A percentile compares a stretch with the other conserved stretches of the same genome.
phyloP scores from a whole-genome alignment of 2,888 invertebrate species.

The Drosophila vallismaia region DNA sequence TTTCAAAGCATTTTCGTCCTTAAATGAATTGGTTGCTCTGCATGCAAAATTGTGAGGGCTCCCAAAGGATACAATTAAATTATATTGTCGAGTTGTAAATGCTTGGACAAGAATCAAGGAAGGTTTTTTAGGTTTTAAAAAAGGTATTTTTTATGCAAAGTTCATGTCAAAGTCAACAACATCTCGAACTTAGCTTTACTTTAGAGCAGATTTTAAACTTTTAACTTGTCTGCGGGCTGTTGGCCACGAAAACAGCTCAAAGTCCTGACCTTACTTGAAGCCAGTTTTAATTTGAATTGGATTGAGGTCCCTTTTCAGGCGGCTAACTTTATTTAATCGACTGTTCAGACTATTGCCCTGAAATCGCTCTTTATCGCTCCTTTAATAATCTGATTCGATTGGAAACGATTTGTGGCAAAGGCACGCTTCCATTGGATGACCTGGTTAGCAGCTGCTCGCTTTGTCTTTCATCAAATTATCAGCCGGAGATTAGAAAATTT shows the following conservation, averaged over 20 bases:
- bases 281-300: slow-evolving; percentile 10
- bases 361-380: slow-evolving; percentile 7
- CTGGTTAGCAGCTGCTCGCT: slow-evolving; percentile 43
- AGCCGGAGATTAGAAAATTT: slow-evolving; percentile 63
- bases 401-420: slow-evolving; percentile 51
- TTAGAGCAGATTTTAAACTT: slow-evolving; percentile 1
- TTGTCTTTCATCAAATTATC: slow-evolving; percentile 51
- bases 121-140: neutral
- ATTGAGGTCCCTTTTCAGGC: neutral
- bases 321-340: slow-evolving; percentile 7
- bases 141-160: neutral
- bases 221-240: slow-evolving; percentile 1
- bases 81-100: slow-evolving; percentile 10
- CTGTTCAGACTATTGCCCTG: slow-evolving; percentile 15
- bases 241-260: slow-evolving; percentile 6
- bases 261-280: slow-evolving; percentile 19
- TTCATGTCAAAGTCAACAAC: neutral
- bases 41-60: slow-evolving; percentile 7
- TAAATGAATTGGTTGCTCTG: slow-evolving; percentile 4
- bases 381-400: slow-evolving; percentile 21
- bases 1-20: neutral
- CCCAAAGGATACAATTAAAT: slow-evolving; percentile 15
- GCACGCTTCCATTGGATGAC: slow-evolving; percentile 64
- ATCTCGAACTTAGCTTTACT: neutral
- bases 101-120: neutral